phyloP scores from a whole-genome alignment of 1,140 invertebrate genomes.

The Acromyrmex charruanus region DNA sequence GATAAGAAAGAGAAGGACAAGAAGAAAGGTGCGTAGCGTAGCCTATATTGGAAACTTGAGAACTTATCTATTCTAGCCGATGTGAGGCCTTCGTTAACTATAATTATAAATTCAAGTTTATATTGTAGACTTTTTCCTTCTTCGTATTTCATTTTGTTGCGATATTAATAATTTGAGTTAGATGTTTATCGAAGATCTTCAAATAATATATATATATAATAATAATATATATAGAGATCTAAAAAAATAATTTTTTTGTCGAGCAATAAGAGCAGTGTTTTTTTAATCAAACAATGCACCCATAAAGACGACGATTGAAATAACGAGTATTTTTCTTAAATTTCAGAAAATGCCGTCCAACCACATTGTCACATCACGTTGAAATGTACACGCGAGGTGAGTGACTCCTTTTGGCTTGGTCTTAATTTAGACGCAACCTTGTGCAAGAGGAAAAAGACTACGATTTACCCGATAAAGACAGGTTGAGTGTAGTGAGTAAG shows the following conservation, averaged over 20 bases:
- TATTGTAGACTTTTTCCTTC: constrained; percentile 1
- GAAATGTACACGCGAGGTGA: constrained; percentile 96
- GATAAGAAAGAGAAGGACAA: constrained; percentile 86
- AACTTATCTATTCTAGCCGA: constrained; percentile 33
- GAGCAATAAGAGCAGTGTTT: background rate
- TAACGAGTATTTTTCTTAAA: constrained; percentile 36
- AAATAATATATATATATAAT: background rate
- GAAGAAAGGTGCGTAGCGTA: constrained; percentile 81
- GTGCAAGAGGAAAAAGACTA: constrained; percentile 70
- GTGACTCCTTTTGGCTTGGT: constrained; percentile 81
- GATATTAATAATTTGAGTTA: background rate
- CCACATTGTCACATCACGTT: constrained; percentile 97
- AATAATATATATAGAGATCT: background rate
- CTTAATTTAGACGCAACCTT: constrained; percentile 79
- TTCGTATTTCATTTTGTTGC: constrained; percentile 7
- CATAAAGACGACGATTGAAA: background rate
- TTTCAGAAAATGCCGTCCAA: constrained; percentile 89
- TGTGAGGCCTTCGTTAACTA: constrained; percentile 21
- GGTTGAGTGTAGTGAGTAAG: constrained; percentile 20
- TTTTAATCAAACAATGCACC: background rate
- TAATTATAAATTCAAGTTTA: constrained; percentile 45
- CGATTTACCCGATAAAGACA: constrained; percentile 66
- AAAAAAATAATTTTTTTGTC: background rate
- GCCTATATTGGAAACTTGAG: background rate
- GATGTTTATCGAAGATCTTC: background rate